These are phyloP conservation scores for Penaeus monodon DNA, from an alignment of 2,888 invertebrate genomes.

Conservation along the genomic window DNA sequence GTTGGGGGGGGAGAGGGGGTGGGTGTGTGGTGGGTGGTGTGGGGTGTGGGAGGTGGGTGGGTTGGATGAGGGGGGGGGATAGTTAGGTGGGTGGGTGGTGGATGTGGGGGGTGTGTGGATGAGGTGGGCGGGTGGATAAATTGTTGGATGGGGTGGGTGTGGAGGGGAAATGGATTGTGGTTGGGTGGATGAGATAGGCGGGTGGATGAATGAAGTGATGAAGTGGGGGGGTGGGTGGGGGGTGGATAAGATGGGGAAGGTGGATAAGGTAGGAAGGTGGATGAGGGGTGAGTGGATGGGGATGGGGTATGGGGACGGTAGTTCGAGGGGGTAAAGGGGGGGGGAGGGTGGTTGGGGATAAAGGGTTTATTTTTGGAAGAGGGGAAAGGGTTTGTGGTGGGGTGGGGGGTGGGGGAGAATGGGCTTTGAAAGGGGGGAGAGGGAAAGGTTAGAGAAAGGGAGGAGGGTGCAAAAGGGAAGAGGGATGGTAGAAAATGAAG, in stretches of 20 bases:
- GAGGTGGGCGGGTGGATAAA: conserved; percentile 66
- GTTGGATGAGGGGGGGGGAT: too few species aligned
- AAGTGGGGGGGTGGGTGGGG: too few species aligned
- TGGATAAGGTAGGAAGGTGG: conserved; percentile 64
- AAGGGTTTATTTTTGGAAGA: too few species aligned
- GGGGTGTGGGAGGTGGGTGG: conserved; percentile 9
- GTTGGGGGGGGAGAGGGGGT: too few species aligned
- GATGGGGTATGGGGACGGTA: neutral
- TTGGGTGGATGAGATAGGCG: too few species aligned
- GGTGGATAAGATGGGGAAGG: conserved; percentile 66
- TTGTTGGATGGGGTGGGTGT: conserved; percentile 59
- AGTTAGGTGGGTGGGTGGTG: too few species aligned
- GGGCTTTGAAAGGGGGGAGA: neutral
- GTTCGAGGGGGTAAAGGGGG: neutral
- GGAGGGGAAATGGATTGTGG: neutral
- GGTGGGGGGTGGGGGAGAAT: neutral
- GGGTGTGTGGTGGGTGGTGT: neutral
- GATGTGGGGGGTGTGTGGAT: conserved; percentile 54
- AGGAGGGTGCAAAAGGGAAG: too few species aligned
- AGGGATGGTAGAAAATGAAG: too few species aligned
- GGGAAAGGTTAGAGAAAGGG: too few species aligned
- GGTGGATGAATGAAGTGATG: too few species aligned
- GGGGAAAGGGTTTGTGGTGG: too few species aligned
- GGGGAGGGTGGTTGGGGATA: neutral
- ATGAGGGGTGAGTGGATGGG: conserved; percentile 18